Conservation (phyloP, 2,888 invertebrate species). For the Melieria picta region DNA sequence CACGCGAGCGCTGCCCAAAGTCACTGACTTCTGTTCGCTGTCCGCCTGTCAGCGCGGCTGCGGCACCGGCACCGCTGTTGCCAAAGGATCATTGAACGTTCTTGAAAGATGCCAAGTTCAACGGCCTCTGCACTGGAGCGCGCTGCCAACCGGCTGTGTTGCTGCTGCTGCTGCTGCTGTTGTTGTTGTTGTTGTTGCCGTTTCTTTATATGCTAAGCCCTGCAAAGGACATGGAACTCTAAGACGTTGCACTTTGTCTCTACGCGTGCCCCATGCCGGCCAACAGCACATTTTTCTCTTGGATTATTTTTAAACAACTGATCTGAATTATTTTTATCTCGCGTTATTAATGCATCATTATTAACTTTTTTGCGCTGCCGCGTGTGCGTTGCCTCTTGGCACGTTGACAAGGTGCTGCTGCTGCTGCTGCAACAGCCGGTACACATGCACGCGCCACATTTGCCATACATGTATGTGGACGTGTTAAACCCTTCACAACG, state of each 20-base stretch:
- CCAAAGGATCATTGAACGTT: slow-evolving; percentile 45
- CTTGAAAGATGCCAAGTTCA: slow-evolving; percentile 49
- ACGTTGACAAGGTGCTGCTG: slow-evolving; percentile 7
- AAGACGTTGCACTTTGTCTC: slow-evolving; percentile 14
- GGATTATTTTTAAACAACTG: slow-evolving; percentile 15
- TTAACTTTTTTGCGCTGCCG: neutral
- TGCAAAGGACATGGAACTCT: slow-evolving; percentile 28
- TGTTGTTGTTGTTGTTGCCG: slow-evolving; percentile 15
- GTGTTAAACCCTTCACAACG: neutral
- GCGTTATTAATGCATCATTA: slow-evolving; percentile 16
- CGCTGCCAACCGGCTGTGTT: neutral
- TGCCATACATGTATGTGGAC: neutral
- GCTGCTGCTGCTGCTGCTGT: neutral
- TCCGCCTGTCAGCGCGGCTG: too few relatives aligned
- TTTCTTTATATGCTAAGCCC: neutral
- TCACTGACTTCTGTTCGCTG: slow-evolving; percentile 15
- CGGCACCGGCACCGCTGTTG: neutral
- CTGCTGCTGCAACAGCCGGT: neutral
- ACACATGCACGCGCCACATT: too few relatives aligned
- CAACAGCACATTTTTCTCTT: slow-evolving; percentile 20
- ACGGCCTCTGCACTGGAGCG: slow-evolving; percentile 16
- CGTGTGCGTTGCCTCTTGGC: slow-evolving; percentile 1
- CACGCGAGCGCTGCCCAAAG: slow-evolving; percentile 1
- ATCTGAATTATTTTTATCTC: slow-evolving; percentile 26
- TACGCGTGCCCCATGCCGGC: neutral